These are phyloP conservation scores for Heterotis niloticus DNA, from an alignment of 2,113 vertebrate genomes.

Conservation along the genomic window DNA sequence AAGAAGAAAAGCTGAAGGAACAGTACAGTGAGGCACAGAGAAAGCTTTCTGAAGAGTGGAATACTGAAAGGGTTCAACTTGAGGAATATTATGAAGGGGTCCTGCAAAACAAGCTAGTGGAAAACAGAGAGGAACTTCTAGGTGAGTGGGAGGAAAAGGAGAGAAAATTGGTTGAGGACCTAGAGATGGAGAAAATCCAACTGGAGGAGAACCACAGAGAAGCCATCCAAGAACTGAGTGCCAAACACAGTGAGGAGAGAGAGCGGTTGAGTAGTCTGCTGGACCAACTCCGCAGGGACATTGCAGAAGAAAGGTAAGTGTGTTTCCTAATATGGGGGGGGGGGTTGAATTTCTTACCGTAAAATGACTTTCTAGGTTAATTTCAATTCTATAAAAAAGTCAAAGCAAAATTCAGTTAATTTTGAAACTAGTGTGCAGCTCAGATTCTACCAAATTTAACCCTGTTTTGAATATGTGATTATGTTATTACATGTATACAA, in stretches of 20 bases:
- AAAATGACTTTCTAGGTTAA: not conserved
- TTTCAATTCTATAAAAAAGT: not conserved
- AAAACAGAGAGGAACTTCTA: slow-evolving; percentile 50
- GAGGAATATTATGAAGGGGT: slow-evolving; percentile 60
- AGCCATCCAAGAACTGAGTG: slow-evolving; percentile 56
- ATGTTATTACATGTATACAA: too few species aligned
- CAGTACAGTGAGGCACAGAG: slow-evolving; percentile 51
- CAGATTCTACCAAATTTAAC: too few species aligned
- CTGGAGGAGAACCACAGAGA: slow-evolving; percentile 55
- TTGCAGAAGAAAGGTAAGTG: slow-evolving; percentile 79
- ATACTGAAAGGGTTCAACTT: slow-evolving; percentile 59
- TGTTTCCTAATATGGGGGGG: not conserved
- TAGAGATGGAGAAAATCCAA: slow-evolving; percentile 57
- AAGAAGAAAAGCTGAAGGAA: slow-evolving; percentile 42
- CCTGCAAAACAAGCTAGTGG: slow-evolving; percentile 58
- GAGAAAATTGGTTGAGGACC: slow-evolving; percentile 39
- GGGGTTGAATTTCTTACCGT: not conserved
- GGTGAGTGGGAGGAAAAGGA: slow-evolving; percentile 51
- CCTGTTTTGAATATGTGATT: too few species aligned
- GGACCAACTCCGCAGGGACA: slow-evolving; percentile 68
- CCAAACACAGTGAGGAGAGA: slow-evolving; percentile 64
- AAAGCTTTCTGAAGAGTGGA: slow-evolving; percentile 56
- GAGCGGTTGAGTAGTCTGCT: slow-evolving; percentile 61
- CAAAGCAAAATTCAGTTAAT: too few species aligned
- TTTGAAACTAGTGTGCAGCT: too few species aligned